phyloP scores from a whole-genome alignment of 2,113 vertebrate species.

The Speoplatyrhinus poulsoni region DNA sequence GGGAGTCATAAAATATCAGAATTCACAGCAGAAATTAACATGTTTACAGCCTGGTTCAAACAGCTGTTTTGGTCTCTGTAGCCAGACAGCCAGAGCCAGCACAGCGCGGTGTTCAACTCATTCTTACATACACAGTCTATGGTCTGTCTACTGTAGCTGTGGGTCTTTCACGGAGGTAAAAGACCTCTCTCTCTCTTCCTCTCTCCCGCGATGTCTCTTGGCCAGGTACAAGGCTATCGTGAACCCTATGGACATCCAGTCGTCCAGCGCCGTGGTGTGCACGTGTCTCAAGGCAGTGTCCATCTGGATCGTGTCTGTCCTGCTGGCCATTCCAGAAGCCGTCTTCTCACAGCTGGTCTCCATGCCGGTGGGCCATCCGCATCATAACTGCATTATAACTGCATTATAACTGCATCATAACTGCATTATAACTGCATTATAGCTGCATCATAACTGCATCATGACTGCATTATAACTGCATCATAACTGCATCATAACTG shows the following conservation, averaged over 20 bases:
- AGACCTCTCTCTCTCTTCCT: neutral
- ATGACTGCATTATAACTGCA: too few species aligned
- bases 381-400: too few species aligned
- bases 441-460: too few species aligned
- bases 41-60: too few species aligned
- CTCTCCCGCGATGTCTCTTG: constrained; percentile 16
- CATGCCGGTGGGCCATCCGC: constrained; percentile 62
- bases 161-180: neutral
- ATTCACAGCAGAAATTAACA: too few species aligned
- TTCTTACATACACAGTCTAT: neutral
- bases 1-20: too few species aligned
- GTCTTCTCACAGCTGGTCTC: constrained; percentile 87
- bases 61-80: too few species aligned
- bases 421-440: too few species aligned
- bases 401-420: too few species aligned
- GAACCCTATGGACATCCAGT: constrained; percentile 96
- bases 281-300: constrained; percentile 85
- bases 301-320: constrained; percentile 88
- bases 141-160: neutral
- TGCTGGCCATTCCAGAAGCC: constrained; percentile 89
- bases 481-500: too few species aligned
- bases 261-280: constrained; percentile 84
- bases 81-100: too few species aligned
- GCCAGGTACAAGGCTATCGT: constrained; percentile 93
- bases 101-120: neutral